Base-by-base conservation (phyloP, 2,888 invertebrate genomes). In the Erebia epiphron region DNA sequence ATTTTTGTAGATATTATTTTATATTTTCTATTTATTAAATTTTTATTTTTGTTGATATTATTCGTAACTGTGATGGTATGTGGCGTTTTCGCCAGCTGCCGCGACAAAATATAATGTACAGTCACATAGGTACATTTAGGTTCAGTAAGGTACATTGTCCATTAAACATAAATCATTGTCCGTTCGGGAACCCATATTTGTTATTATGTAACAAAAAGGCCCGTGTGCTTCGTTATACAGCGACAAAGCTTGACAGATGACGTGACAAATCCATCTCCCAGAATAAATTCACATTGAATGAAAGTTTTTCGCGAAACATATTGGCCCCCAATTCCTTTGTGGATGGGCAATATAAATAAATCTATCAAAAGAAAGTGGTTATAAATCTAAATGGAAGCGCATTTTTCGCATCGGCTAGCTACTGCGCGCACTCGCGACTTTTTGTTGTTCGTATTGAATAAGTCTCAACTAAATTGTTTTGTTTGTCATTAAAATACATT, bases 241-340 rank as follows among this genome's bases (percentile, higher is more conserved):
- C 72, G 73, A 64, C 76, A 76, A 77, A 76, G 75, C 70, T 72
- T 82, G 81, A 83, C 82, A 76, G 80, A 82, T 82, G 80, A 84
- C 79, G 83, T 82, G 85, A 84, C 83, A 84, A 82, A 80, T 80
- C 79, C 81, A 83, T 83, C 78, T 78, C 75, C 70, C 76, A 78
- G 78, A 80, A 80, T 79, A 81, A 82, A 82, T 79, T 80, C 79
- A 72, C 75, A 73, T 76, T 79, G 79, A 82, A 82, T 80, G 77
- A 76, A 74, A 73, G 75, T 76, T 75, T 75, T 71, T 72, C 62
- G 72, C 70, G 72, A 75, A 76, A 76, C 73, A 75, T 75, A 73
- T 70, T 70, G 75, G 68, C 73, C 72, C 73, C 73, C 70, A 73
- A 73, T 69, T 75, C 74, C 61, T 72, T 77, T 74, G 75, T 74